Evolutionary conservation across 2,888 invertebrate species (phyloP), one percentile per base, ranked within the genome.

Genomic region (Drosophila phalerata): DNA sequence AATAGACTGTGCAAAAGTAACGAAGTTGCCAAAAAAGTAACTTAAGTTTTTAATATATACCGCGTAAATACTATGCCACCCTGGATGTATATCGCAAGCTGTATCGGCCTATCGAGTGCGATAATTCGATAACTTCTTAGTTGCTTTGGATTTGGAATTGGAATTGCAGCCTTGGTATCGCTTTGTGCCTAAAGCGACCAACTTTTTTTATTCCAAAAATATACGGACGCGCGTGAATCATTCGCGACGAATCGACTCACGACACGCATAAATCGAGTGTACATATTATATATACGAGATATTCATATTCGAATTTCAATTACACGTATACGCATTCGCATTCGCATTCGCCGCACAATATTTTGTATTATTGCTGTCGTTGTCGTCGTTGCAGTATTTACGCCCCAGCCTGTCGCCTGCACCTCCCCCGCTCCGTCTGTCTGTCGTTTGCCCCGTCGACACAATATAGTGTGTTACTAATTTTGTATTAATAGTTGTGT

Each of bases 131-230:
- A 62, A 51, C 10, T 19, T 9, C 25, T 52, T 45, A 63, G 78
- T 76, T 63, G 47, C 55, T 51, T 60, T 55, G 5, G 77, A 67
- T 48, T 77, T 72, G 77, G 58, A 62, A 74, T 63, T 77, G 73
- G 57, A 63, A 77, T 64, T 77, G 73, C 75, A 77, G 75, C 78
- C 69, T 78, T 73, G 75, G 75, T 74, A 15, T 77, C 57, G 78
- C 78, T 57, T 53, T 45, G 63, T 52, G 38, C 32, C 28, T 57
- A 65, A 67, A 68, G 64, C 51, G 43, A 48, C 60, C 48, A 68
- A 52, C 69, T 75, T 76, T 81, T 81, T 73, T 68, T 78, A 85
- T 76, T 82, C 82, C 87, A 87, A 85, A 87, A 83, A 87, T 86
- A 84, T 81, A 81, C 81, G 70, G 62, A 67, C 78, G 84, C 81